Base-by-base conservation (phyloP, 2,888 invertebrate species). In the Phanerotoma sp. region DNA sequence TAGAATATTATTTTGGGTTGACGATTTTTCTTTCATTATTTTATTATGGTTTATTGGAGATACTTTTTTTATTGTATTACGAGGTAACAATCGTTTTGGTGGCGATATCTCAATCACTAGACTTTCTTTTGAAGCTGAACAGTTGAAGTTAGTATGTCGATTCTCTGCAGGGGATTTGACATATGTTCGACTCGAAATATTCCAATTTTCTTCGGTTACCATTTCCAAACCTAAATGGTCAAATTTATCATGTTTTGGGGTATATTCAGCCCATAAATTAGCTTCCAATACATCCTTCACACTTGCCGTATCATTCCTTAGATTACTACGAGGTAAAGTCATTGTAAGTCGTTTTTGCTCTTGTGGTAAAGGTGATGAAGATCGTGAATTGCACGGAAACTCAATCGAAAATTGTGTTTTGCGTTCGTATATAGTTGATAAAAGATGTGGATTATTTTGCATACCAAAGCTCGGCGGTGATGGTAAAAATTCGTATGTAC, bases 231-330 rank as follows among this genome's bases (percentile, higher is more conserved):
- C n/a, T n/a, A n/a, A n/a, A n/a, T n/a, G n/a, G n/a, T n/a, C n/a
- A n/a, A n/a, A 33, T 10, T 60, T 54, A 18, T 48, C 41, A 41
- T 61, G 38, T 9, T 13, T n/a, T 5, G 33, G 30, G 25, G 60
- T 62, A 1, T 65, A 57, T 53, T 66, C 68, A 0, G 63, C 64
- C 73, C 73, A 73, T 15, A 73, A 57, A 58, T 72, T 70, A 3
- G 73, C 73, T 50, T 72, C 71, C 3, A 73, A 56, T n/a, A 72
- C 64, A n/a, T 70, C 66, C 50, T 63, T 68, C 1, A 56, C 70
- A 16, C 66, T 64, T 5, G 63, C 62, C 41, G 58, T 58, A 53
- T 71, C 71, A 21, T 50, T 38, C 13, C 55, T 51, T 22, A 18
- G 30, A 13, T 45, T 5, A 38, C 32, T 49, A 2, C 16, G 25